Percentiles rank a stretch among this genome's conserved stretches.
Conservation (phyloP, 1,140 invertebrate species). For the Limonius californicus region DNA sequence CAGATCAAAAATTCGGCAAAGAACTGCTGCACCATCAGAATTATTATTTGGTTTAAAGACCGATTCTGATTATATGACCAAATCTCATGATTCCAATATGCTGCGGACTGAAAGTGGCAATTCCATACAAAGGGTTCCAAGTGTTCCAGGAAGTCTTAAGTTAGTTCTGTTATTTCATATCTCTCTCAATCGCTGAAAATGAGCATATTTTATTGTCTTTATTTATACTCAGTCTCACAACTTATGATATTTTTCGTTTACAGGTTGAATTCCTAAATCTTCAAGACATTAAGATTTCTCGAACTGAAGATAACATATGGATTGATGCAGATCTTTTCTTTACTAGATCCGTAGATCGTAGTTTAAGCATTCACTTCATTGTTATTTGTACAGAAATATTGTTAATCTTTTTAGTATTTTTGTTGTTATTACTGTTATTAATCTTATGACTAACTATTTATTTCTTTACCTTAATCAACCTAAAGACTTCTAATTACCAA, state of each 20-base stretch:
- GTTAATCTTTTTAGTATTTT: constrained; percentile 28
- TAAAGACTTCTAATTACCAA: background rate
- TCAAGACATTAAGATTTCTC: background rate
- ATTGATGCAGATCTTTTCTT: background rate
- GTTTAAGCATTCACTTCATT: constrained; percentile 18
- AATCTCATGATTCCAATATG: constrained; percentile 29
- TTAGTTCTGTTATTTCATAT: constrained; percentile 39
- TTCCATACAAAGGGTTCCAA: constrained; percentile 66
- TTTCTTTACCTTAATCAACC: background rate
- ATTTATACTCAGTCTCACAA: too few species aligned
- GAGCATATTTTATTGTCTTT: too few species aligned
- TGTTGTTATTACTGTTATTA: constrained; percentile 28
- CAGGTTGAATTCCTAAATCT: background rate
- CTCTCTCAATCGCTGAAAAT: too few species aligned
- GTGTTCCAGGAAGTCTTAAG: constrained; percentile 63
- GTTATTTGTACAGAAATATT: constrained; percentile 26
- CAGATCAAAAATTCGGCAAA: constrained; percentile 59
- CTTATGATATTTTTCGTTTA: background rate
- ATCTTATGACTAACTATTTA: constrained; percentile 24
- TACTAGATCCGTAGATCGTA: background rate
- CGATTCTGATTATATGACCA: constrained; percentile 28
- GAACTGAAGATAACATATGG: background rate
- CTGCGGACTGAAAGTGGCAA: constrained; percentile 17
- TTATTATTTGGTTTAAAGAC: constrained; percentile 58
- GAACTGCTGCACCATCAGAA: constrained; percentile 64